These are phyloP conservation scores for Malacoctenus gilli DNA, from an alignment of 2,797 vertebrate species.

Conservation along the genomic window DNA sequence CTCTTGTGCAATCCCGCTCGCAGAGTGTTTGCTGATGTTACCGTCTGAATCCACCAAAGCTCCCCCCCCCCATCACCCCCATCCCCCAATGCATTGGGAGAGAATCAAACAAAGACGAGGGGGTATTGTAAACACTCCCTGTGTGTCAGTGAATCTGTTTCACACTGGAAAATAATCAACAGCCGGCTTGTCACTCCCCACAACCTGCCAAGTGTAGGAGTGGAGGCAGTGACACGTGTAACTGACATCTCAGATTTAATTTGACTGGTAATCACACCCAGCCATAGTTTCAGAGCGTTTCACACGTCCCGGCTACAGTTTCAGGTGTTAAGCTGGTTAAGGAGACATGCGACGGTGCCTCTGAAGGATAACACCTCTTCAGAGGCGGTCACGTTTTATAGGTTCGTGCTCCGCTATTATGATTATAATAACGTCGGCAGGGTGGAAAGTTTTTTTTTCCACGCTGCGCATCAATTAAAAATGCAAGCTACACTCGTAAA, in stretches of 20 bases:
- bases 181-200: conserved; percentile 68
- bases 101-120: conserved; percentile 47
- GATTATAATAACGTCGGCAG: conserved; percentile 40
- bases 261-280: conserved; percentile 85
- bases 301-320: conserved; percentile 78
- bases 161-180: conserved; percentile 72
- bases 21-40: conserved; percentile 11
- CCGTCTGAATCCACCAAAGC: conserved; percentile 7
- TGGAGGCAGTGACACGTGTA: conserved; percentile 75
- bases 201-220: conserved; percentile 73
- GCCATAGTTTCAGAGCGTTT: conserved; percentile 81
- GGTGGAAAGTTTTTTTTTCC: conserved; percentile 32
- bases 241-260: conserved; percentile 84
- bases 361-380: conserved; percentile 68
- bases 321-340: conserved; percentile 77
- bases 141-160: conserved; percentile 58
- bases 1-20: not conserved
- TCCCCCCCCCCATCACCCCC: too few species aligned
- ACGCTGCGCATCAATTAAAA: conserved; percentile 26
- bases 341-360: conserved; percentile 70
- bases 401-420: conserved; percentile 53
- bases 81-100: conserved; percentile 8
- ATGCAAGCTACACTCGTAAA: conserved; percentile 24
- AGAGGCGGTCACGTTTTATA: conserved; percentile 56
- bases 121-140: conserved; percentile 38